Evolutionary conservation across 2,888 invertebrate genomes (phyloP), one percentile per base, ranked within the genome.

Genomic region (Torymus tubicola): DNA sequence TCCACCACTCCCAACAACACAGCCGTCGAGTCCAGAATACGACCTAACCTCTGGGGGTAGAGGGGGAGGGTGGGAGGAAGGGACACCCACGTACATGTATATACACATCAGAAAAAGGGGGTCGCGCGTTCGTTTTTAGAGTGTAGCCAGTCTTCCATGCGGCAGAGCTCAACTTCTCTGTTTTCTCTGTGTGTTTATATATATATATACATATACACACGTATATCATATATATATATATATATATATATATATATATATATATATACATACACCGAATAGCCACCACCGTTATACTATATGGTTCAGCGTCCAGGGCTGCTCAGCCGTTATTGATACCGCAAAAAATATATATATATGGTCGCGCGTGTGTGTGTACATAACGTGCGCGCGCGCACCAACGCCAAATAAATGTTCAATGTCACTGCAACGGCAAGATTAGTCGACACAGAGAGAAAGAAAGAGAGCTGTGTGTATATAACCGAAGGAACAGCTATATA

Each of bases 341-440:
- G 82, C 31, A 31, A 31, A 24, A 24, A 31, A 31, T 31, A 31
- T 31, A 31, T 31, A 31, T 31, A 31, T 8, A 3, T 31, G 31
- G 5, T 31, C 31, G 31, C 31, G 31, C 4, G 31, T 31, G 31
- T 31, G 31, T 31, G 31, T 31, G 31, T 31, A 31, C 8, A 31
- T 31, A 31, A 80, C 82, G 73, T 78, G 68, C 70, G n/a, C n/a
- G n/a, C 80, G 80, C 61, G 64, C 70, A 67, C 72, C 75, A 73
- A 53, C 64, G 70, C 64, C 77, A 83, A 81, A 83, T 81, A 79
- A 83, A 83, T 81, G 77, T 80, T 78, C 82, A 79, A 83, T 81
- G 82, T 83, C 82, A 83, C 78, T 83, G 82, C 82, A 83, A 81
- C 81, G 82, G 84, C 81, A 81, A 83, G 82, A 81, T 81, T 72